Evolutionary conservation across 2,888 invertebrate species (phyloP), one percentile per base, ranked within the genome.

Genomic region (Adineta ricciae): DNA sequence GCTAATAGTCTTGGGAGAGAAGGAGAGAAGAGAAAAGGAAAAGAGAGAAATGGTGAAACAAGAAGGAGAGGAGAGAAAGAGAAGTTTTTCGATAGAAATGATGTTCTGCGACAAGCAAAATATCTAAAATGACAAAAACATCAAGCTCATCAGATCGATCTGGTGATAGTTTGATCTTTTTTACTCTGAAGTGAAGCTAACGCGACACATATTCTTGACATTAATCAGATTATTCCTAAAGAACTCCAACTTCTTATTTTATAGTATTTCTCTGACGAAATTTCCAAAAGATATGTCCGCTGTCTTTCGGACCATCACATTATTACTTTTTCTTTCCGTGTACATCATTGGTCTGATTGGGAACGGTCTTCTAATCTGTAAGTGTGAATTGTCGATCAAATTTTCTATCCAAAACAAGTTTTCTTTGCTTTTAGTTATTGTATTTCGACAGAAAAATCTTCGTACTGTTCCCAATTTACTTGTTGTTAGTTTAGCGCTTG

Each of bases 301-400:
- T n/a, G 2, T 78, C 9, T 41, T 41, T 41, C 78, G 78, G 14
- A 94, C 94, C 89, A 91, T 95, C 83, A 94, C 95, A 2, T 95
- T 95, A 0, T 92, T 94, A 0, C 89, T 95, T n/a, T 95, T 95
- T 88, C 93, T 93, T 46, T 91, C 95, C 84, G 94, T 95, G 87
- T 94, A 95, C 89, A 92, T 95, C 50, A 93, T 95, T 11, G 95
- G 95, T 0, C 93, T 95, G 0, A 91, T 95, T 41, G 95, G 95
- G 1, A 95, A 95, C 90, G 94, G 95, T 0, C 94, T 94, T 0
- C 91, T 95, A 27, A 94, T 95, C 54, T 92, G 78, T 78, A 14
- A 41, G 78, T 64, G 7, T 64, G 19, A 50, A 50, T 16, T 16
- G 16, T 2, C 9, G 8, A 49, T 11, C 8, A 14, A 49, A 11